These are phyloP conservation scores for Octopus sinensis DNA, from an alignment of 1,140 invertebrate genomes.

Conservation along the genomic window DNA sequence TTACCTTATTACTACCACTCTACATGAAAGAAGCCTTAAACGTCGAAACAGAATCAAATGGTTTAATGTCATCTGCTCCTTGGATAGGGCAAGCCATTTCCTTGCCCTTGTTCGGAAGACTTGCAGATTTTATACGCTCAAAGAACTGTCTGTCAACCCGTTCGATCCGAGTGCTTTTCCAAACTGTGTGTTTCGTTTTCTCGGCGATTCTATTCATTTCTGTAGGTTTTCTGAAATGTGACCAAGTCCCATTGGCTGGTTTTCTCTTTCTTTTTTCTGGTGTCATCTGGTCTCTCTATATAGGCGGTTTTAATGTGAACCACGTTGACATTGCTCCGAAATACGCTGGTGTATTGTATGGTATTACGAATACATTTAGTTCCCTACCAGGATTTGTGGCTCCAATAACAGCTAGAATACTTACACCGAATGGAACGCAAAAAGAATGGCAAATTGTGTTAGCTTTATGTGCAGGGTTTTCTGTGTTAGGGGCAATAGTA, in stretches of 20 bases:
- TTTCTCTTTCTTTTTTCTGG: constrained; percentile 24
- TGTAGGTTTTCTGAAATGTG: constrained; percentile 21
- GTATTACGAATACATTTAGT: constrained; percentile 79
- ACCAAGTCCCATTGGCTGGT: constrained; percentile 20
- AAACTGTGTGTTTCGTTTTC: constrained; percentile 15
- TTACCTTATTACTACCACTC: constrained; percentile 24
- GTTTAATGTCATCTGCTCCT: constrained; percentile 80
- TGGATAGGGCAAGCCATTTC: constrained; percentile 80
- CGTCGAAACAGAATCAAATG: constrained; percentile 64
- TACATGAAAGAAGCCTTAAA: constrained; percentile 36
- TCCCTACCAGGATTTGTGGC: constrained; percentile 82
- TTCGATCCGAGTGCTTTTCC: constrained; percentile 60
- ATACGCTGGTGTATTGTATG: constrained; percentile 74
- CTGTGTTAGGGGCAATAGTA: constrained; percentile 67
- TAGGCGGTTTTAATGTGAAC: constrained; percentile 73
- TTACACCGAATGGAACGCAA: constrained; percentile 61
- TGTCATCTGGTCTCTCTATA: constrained; percentile 9
- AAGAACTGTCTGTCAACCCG: constrained; percentile 64
- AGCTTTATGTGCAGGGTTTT: constrained; percentile 67
- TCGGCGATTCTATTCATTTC: constrained; percentile 13
- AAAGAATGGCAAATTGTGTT: constrained; percentile 74
- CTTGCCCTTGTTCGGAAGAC: constrained; percentile 71
- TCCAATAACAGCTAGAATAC: constrained; percentile 72
- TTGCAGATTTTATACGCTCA: constrained; percentile 74
- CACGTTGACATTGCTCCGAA: constrained; percentile 73